Percentiles rank a stretch among this genome's conserved stretches.
Evolutionary conservation across 1,140 invertebrate species (phyloP).

Genomic region (fruit fly (Drosophila melanogaster)): Release_6_plus_ISO1_MT NT_033777.3:20508001-20508500

Average conservation of each 20-base stretch:
- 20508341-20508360: not conserved
- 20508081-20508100: constrained; percentile 90
- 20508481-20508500: constrained; percentile 5
- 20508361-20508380: too few species aligned
- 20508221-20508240: constrained; percentile 91
- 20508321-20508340: too few species aligned
- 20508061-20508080: constrained; percentile 93
- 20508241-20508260: constrained; percentile 88
- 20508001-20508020: constrained; percentile 94
- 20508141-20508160: constrained; percentile 90
- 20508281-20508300: too few species aligned
- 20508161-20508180: constrained; percentile 91
- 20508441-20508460: too few species aligned
- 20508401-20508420: too few species aligned
- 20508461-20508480: too few species aligned
- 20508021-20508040: constrained; percentile 88
- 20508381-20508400: too few species aligned
- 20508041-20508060: constrained; percentile 89
- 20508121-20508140: constrained; percentile 89
- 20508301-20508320: too few species aligned
- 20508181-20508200: constrained; percentile 93
- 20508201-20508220: constrained; percentile 93
- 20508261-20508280: not conserved
- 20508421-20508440: too few species aligned
- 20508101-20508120: constrained; percentile 91